Percentiles rank a stretch among this genome's conserved stretches.
Conservation (phyloP, 2,113 vertebrate genomes). For the Pseudois nayaur region DNA sequence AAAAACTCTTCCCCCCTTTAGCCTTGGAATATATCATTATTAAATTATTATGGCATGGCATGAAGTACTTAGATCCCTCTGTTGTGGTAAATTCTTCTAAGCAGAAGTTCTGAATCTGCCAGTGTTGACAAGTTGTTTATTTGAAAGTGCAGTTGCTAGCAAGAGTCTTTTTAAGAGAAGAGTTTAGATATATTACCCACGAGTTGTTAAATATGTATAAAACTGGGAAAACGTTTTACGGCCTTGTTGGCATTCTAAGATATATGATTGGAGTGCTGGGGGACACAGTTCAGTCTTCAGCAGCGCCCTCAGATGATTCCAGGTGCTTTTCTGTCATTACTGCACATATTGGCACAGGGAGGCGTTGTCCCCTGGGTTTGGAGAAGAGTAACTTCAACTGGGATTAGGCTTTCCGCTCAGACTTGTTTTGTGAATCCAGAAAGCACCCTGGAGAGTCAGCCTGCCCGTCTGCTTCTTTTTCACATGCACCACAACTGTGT, state of each 20-base stretch:
- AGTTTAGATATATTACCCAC: conserved; percentile 66
- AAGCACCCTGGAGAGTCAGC: neutral
- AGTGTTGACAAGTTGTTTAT: conserved; percentile 72
- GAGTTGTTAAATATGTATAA: conserved; percentile 75
- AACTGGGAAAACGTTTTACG: conserved; percentile 63
- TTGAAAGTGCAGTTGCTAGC: conserved; percentile 60
- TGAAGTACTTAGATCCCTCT: neutral
- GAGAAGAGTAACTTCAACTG: neutral
- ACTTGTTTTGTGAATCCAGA: neutral
- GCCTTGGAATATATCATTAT: neutral
- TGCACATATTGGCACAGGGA: too few species aligned
- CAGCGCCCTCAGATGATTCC: neutral
- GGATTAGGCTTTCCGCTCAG: neutral
- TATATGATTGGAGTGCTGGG: conserved; percentile 39
- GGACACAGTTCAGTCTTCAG: conserved; percentile 40
- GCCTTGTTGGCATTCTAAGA: conserved; percentile 62
- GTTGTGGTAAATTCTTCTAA: conserved; percentile 64
- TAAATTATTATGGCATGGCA: neutral
- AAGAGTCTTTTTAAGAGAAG: conserved; percentile 39
- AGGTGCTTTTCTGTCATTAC: neutral
- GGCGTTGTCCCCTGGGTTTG: neutral
- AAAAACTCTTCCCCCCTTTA: neutral
- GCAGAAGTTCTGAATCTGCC: conserved; percentile 75
- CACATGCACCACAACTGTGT: neutral
- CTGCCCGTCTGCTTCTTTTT: neutral